Base-by-base conservation (phyloP, 2,113 vertebrate genomes). In the Oncorhynchus gorbuscha region DNA sequence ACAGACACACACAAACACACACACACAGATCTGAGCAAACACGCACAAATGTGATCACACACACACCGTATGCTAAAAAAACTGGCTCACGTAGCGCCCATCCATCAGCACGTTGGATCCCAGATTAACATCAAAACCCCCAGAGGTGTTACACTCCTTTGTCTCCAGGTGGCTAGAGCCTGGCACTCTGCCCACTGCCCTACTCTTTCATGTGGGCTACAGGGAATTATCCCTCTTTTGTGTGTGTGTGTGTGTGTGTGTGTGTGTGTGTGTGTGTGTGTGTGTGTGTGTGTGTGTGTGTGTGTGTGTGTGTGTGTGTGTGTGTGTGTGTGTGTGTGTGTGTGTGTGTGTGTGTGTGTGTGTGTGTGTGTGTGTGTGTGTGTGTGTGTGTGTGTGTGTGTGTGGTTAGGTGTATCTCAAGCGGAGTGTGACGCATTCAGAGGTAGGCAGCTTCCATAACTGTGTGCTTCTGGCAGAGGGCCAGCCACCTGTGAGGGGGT, bases 161-260 rank as follows among this genome's bases (percentile, higher is more conserved):
- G 92, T 94, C 93, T 93, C 92, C 83, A 92, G 86, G 91, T 94
- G 93, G 90, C 82, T 79, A 18, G 87, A 77, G 76, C 73, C 84
- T 94, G 95, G 94, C 93, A 14, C 78, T 51, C 49, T 79, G 94
- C 94, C 93, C 76, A 86, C 76, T 64, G 86, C 90, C 89, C 87
- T 81, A 82, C 26, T 74, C 94, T 97, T 96, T 96, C 82, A 95
- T 95, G 94, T 95, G 94, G 94, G 92, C 88, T 67, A 86, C 20
- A 22, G 90, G 89, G 90, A 93, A 93, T 92, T 91, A 86, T 35
- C 86, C 89, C 88, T 81, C 80, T 86, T 84, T 91, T 88, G n/a
- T 24, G 24, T 24, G 24, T 24, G 24, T 24, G 24, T 24, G 24
- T 24, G 24, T 24, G 24, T 24, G 24, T 24, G 24, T 24, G 24